Conservation (phyloP, 2,888 invertebrate genomes). For the Eilema sororculum region DNA sequence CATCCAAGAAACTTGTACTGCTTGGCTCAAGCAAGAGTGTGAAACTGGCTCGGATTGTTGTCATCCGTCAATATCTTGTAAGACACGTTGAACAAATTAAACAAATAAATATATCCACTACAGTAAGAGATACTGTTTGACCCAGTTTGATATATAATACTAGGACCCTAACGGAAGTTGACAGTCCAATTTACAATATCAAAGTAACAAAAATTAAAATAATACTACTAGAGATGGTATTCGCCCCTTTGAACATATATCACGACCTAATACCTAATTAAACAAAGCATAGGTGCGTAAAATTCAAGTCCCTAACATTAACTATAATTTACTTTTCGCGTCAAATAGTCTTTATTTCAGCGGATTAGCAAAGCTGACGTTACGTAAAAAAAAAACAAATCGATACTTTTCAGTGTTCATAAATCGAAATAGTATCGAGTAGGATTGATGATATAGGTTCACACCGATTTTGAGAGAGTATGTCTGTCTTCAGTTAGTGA, state of each 20-base stretch:
- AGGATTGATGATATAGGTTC: slow-evolving; percentile 32
- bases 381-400: slow-evolving; percentile 30
- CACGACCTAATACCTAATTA: slow-evolving; percentile 19
- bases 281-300: slow-evolving; percentile 14
- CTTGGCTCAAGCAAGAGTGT: too few relatives aligned
- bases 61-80: too few relatives aligned
- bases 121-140: too few relatives aligned
- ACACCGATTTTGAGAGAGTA: slow-evolving; percentile 40
- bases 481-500: slow-evolving; percentile 62
- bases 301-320: slow-evolving; percentile 1
- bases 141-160: too few relatives aligned
- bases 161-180: too few relatives aligned
- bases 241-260: not conserved
- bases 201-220: too few relatives aligned
- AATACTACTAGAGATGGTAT: too few relatives aligned
- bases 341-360: slow-evolving; percentile 33
- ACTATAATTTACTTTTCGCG: not conserved
- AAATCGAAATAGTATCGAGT: slow-evolving; percentile 26
- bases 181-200: too few relatives aligned
- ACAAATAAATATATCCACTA: too few relatives aligned
- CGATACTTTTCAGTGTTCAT: slow-evolving; percentile 28
- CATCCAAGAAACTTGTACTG: too few relatives aligned
- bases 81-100: too few relatives aligned
- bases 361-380: slow-evolving; percentile 43
- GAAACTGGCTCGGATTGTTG: too few relatives aligned